Percentiles rank a stretch among this genome's conserved stretches.
phyloP scores from a whole-genome alignment of 2,113 vertebrate genomes.

The Bubalus kerabau region DNA sequence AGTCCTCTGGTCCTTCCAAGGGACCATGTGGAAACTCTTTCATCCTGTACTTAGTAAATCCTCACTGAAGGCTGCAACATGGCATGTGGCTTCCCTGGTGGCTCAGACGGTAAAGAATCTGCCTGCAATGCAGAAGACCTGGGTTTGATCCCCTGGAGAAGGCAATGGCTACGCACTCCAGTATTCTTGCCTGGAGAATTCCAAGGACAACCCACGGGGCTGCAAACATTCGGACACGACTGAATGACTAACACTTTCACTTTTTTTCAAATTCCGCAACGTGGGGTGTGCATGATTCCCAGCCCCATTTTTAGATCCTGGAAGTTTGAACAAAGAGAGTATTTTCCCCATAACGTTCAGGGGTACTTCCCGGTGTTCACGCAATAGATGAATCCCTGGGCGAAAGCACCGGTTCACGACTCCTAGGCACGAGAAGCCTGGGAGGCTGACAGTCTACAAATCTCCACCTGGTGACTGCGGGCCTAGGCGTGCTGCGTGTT shows the following conservation, averaged over 20 bases:
- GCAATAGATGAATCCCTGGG: background rate
- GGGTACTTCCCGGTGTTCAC: background rate
- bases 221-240: background rate
- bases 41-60: background rate
- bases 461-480: fast-evolving
- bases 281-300: background rate
- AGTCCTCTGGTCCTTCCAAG: background rate
- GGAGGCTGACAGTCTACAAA: fast-evolving
- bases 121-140: background rate
- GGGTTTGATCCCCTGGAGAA: background rate
- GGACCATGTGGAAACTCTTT: background rate
- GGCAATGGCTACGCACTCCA: background rate
- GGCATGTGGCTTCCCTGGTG: background rate
- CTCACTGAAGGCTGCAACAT: background rate
- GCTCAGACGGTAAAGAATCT: background rate
- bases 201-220: background rate
- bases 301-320: background rate
- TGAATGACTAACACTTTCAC: background rate
- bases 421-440: fast-evolving
- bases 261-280: background rate
- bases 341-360: background rate
- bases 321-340: background rate
- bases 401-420: background rate
- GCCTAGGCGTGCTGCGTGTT: fast-evolving
- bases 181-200: background rate